A percentile compares a stretch with the other conserved stretches of the same genome.
Evolutionary conservation across 2,888 invertebrate genomes (phyloP).

Genomic region (Microctonus aethiopoides): DNA sequence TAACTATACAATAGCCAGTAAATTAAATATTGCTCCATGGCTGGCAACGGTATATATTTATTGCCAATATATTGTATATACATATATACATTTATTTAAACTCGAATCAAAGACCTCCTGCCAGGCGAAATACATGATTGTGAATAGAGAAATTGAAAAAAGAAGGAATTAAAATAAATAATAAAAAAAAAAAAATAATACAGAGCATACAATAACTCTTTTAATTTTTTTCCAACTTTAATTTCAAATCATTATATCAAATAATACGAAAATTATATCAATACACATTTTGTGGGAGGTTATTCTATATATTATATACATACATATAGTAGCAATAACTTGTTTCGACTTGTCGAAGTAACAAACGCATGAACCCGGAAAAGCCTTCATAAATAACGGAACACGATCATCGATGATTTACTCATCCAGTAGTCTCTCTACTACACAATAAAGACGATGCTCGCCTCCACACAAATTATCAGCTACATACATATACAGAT

Average conservation of each 20-base stretch:
- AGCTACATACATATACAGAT: slow-evolving; percentile 2
- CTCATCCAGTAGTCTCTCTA: slow-evolving; percentile 5
- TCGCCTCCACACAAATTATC: background rate
- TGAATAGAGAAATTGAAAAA: background rate
- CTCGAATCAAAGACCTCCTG: background rate
- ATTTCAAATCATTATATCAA: background rate
- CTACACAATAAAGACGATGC: slow-evolving; percentile 1
- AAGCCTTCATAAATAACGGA: slow-evolving; percentile 53
- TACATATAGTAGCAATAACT: slow-evolving; percentile 34
- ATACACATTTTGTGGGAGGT: too few relatives aligned
- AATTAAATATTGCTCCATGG: background rate
- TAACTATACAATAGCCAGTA: background rate
- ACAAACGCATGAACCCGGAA: slow-evolving; percentile 54
- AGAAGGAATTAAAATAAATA: background rate
- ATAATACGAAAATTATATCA: too few relatives aligned
- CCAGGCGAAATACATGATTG: background rate
- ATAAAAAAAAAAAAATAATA: background rate
- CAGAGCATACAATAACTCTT: background rate
- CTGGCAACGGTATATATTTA: background rate
- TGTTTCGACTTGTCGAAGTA: slow-evolving; percentile 46
- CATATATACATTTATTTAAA: background rate
- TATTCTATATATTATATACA: slow-evolving; percentile 6
- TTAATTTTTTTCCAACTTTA: background rate
- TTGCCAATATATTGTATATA: background rate
- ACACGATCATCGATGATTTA: slow-evolving; percentile 46